phyloP scores from a whole-genome alignment of 2,113 vertebrate genomes.

The Periophthalmodon schlosseri region DNA sequence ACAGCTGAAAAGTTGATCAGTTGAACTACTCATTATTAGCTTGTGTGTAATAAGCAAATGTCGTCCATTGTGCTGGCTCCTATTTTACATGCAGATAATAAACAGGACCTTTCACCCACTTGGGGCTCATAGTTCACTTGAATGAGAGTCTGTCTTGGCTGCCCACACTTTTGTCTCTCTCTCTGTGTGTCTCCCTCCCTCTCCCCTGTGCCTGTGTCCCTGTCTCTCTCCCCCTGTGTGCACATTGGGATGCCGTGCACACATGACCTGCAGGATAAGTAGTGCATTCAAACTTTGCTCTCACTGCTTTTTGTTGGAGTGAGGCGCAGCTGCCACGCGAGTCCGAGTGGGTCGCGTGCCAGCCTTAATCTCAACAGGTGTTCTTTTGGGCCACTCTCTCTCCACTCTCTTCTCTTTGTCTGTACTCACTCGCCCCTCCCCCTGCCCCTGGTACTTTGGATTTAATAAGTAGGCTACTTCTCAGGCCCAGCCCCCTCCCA shows the following conservation, averaged over 20 bases:
- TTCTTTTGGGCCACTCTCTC: slow-evolving; percentile 60
- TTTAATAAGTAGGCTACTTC: slow-evolving; percentile 19
- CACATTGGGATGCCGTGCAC: slow-evolving; percentile 55
- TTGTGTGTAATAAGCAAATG: slow-evolving; percentile 46
- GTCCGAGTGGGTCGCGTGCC: slow-evolving; percentile 68
- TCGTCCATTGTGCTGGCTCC: slow-evolving; percentile 15
- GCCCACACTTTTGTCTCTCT: slow-evolving; percentile 41
- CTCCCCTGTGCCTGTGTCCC: slow-evolving; percentile 10
- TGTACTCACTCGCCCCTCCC: slow-evolving; percentile 25
- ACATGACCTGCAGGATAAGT: slow-evolving; percentile 64
- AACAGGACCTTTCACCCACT: slow-evolving; percentile 59
- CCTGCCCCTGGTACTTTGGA: slow-evolving; percentile 6
- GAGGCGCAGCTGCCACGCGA: slow-evolving; percentile 73
- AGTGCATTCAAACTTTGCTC: slow-evolving; percentile 73
- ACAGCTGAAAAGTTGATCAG: slow-evolving; percentile 48
- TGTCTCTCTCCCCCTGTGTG: slow-evolving; percentile 24
- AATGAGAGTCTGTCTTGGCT: slow-evolving; percentile 43
- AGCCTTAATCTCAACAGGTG: slow-evolving; percentile 73
- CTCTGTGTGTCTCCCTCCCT: slow-evolving; percentile 5
- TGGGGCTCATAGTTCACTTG: slow-evolving; percentile 50
- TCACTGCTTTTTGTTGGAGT: slow-evolving; percentile 65
- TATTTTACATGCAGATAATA: slow-evolving; percentile 38
- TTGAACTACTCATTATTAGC: slow-evolving; percentile 46
- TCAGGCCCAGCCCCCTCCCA: background rate
- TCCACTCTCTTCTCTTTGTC: slow-evolving; percentile 39